phyloP scores from a whole-genome alignment of 2,113 vertebrate genomes.

The Pachyramphus minor region DNA sequence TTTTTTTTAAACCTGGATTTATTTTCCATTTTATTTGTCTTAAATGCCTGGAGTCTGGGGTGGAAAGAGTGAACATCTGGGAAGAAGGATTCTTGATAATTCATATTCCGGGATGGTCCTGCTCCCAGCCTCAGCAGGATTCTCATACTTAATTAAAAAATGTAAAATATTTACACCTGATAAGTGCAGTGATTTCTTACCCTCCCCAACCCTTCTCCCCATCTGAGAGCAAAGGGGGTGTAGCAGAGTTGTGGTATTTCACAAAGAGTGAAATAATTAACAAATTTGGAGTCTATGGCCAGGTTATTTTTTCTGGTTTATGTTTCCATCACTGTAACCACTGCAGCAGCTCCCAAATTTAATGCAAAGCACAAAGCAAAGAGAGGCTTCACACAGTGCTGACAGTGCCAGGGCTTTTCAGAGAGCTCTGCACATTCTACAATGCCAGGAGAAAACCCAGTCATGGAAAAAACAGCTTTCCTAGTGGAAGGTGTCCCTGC shows the following conservation, averaged over 20 bases:
- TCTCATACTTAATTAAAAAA: constrained; percentile 50
- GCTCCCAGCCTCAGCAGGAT: not conserved
- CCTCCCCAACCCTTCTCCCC: not conserved
- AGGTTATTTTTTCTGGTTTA: not conserved
- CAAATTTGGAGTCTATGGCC: not conserved
- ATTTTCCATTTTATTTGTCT: not conserved
- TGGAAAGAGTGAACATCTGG: not conserved
- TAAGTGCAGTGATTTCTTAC: not conserved
- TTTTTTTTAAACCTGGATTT: not conserved
- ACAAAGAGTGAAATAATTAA: not conserved
- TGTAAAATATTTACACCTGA: constrained; percentile 13
- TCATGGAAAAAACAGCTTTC: not conserved
- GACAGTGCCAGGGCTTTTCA: not conserved
- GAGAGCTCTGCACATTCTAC: not conserved
- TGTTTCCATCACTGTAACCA: not conserved
- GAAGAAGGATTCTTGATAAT: not conserved
- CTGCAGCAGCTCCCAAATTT: not conserved
- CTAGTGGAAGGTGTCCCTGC: not conserved
- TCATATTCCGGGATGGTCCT: not conserved
- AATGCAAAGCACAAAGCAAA: not conserved
- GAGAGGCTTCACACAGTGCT: not conserved
- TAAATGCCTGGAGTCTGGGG: not conserved
- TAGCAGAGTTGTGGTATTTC: not conserved
- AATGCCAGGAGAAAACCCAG: rapidly evolving
- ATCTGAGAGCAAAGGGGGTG: rapidly evolving